Evolutionary conservation across 2,888 invertebrate genomes (phyloP), one percentile per base, ranked within the genome.

Genomic region (Hydrotaea diabolus): DNA sequence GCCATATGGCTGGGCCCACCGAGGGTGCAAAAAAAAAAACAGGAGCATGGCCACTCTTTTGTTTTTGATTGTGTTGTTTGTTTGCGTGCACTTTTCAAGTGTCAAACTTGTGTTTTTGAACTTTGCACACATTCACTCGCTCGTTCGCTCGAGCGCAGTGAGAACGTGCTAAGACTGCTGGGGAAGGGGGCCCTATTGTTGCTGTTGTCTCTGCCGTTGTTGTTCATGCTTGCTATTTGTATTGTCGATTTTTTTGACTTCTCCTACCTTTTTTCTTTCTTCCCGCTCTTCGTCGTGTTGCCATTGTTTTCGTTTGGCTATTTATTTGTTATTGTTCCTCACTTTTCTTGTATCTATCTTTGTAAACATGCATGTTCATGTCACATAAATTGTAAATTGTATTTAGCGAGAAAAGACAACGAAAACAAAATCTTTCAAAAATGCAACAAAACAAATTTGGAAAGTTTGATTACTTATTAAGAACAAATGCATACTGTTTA

Each of bases 31-130:
- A 66, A 66, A 66, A 19, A 66, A 66, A 43, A 53, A 53, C 21
- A 31, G 31, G 46, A 69, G 69, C 31, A 62, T 74, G 46, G 36
- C 39, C 73, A 64, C 17, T 78, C 36, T 57, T 80, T 55, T 78
- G 43, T 43, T 55, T 23, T 59, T 82, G 46, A 36, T 82, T 26
- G 49, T 81, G 75, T 75, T 87, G 85, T 87, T 88, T 87, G 85
- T 87, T 85, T 80, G 86, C 86, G 76, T 86, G 64, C 86, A 85
- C 83, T 85, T 86, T 86, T 87, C 87, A 87, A 88, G 88, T 86
- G 86, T 85, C 87, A 87, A 87, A 86, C 86, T 87, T 85, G 83
- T 86, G 86, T 86, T 86, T 86, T 86, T 87, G 87, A 86, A 86
- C 86, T 86, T 87, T 87, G 82, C 36, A 83, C 79, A 82, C 84